These are phyloP conservation scores for Metalampra italica DNA, from an alignment of 2,888 invertebrate species.

Conservation along the genomic window DNA sequence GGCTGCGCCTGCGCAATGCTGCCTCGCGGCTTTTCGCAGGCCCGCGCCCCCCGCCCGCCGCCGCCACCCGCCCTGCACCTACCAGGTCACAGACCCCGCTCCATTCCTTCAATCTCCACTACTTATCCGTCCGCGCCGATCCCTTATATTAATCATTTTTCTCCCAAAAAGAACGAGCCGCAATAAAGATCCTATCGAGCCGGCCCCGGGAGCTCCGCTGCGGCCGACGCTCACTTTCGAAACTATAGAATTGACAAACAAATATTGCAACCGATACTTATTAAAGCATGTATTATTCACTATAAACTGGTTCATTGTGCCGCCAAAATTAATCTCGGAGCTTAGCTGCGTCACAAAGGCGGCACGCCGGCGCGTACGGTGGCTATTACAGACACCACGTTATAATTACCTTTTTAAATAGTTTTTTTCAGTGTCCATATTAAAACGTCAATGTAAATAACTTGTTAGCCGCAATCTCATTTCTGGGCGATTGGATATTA, in stretches of 20 bases:
- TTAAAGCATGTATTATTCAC: conserved; percentile 65
- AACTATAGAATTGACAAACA: conserved; percentile 64
- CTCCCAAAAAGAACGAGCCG: conserved; percentile 53
- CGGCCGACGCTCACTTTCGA: conserved; percentile 47
- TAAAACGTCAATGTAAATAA: conserved; percentile 80
- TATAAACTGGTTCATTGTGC: conserved; percentile 70
- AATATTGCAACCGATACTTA: conserved; percentile 69
- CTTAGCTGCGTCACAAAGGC: conserved; percentile 73
- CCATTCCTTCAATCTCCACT: conserved; percentile 72
- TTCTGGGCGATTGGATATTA: conserved; percentile 78
- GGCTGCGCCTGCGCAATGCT: conserved; percentile 71
- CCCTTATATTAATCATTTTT: conserved; percentile 71
- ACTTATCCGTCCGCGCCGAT: conserved; percentile 72
- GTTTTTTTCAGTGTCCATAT: conserved; percentile 74
- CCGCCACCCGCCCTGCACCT: conserved; percentile 40
- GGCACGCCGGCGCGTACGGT: conserved; percentile 65
- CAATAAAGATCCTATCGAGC: conserved; percentile 67
- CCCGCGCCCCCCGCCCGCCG: conserved; percentile 29
- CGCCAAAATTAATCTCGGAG: conserved; percentile 73
- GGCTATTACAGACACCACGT: conserved; percentile 70
- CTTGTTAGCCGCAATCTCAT: conserved; percentile 80
- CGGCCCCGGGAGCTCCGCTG: conserved; percentile 43
- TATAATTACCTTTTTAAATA: conserved; percentile 78
- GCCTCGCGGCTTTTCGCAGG: conserved; percentile 69
- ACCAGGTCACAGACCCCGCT: conserved; percentile 75